Conservation (phyloP, 2,113 vertebrate genomes). For the Mustelus asterias region DNA sequence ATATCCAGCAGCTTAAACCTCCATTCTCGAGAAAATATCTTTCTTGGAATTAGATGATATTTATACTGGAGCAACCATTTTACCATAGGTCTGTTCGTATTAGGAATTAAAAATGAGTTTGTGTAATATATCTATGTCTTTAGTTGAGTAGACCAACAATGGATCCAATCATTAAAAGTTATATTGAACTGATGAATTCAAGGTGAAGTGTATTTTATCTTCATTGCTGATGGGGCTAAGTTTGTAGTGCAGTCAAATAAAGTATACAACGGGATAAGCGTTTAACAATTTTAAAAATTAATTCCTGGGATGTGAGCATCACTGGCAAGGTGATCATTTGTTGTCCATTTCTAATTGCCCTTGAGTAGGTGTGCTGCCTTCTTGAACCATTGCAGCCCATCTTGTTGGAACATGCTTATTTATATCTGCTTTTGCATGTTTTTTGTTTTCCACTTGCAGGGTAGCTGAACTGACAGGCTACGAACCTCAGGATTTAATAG, state of each 20-base stretch:
- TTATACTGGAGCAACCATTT: neutral
- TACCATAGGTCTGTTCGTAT: neutral
- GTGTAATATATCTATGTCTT: neutral
- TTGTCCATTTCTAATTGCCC: neutral
- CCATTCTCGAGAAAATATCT: neutral
- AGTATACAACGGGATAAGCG: neutral
- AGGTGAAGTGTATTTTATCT: neutral
- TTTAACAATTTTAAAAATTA: neutral
- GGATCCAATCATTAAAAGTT: neutral
- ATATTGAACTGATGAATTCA: neutral
- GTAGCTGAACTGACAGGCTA: slow-evolving; percentile 96
- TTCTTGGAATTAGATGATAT: neutral
- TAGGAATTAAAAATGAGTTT: neutral
- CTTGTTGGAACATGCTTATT: neutral
- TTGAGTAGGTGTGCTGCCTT: neutral
- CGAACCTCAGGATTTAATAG: slow-evolving; percentile 95
- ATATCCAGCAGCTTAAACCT: neutral
- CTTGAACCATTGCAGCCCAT: neutral
- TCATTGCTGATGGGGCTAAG: neutral
- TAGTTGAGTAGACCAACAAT: neutral
- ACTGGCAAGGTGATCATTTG: neutral
- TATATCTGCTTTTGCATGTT: neutral
- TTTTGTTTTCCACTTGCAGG: slow-evolving; percentile 54
- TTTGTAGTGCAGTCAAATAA: neutral
- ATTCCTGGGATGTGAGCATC: neutral